Evolutionary conservation across 2,888 invertebrate species (phyloP), one percentile per base, ranked within the genome.

Genomic region (Drosophila phalerata): DNA sequence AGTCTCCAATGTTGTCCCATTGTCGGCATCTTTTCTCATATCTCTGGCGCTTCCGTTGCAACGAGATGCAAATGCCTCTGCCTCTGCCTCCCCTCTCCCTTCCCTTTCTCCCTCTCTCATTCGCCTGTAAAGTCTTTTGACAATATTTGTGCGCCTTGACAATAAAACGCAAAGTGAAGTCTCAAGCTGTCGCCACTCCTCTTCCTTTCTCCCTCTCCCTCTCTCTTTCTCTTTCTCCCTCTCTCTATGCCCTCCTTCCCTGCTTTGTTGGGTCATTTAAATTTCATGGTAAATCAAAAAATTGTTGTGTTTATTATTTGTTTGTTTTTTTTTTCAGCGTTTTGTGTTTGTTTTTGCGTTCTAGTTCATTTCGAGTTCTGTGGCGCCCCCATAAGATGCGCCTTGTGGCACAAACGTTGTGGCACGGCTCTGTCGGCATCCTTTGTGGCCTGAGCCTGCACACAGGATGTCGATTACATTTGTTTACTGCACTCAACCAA

Each of bases 271-370:
- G 82, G 69, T 87, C 87, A 87, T 87, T 86, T 84, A 87, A 86
- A 86, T 86, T 86, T 86, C 86, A 86, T 87, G 86, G 70, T 86
- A 86, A 86, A 86, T 86, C 86, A 86, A 86, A 87, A 87, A 85
- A 81, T 79, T 69, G 84, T 78, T 80, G 81, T 85, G 82, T 81
- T 82, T 83, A 85, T 81, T 83, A 85, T 82, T 82, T 85, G 81
- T 79, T 77, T 73, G 66, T 58, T 61, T 40, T 58, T 6, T 30
- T 19, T 32, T 53, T 30, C 60, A 63, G 49, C 43, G 52, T 17
- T 52, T 45, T 73, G 60, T 75, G 74, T 63, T 77, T 77, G 71
- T 40, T 49, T 67, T 64, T 61, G 61, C 43, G 69, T 79, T 77
- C 77, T 79, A 70, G 82, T 82, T 80, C 82, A 80, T 67, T 81